Evolutionary conservation across 2,113 vertebrate species (phyloP).

Genomic region (Pristiophorus japonicus): DNA sequence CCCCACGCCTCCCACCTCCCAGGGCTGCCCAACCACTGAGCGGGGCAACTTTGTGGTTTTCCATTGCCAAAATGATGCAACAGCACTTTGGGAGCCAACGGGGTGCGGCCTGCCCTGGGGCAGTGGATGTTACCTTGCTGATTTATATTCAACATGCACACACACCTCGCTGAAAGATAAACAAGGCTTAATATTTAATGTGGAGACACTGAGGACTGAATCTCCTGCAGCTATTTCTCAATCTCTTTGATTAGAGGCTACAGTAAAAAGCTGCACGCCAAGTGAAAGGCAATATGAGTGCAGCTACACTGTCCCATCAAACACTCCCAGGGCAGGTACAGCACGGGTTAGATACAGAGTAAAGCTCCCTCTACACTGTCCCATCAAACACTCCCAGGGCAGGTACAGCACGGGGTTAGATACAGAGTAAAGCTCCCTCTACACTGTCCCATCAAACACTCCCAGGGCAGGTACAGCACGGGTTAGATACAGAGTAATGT

Average conservation of each 20-base stretch:
- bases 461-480: too few relatives aligned
- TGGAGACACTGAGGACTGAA: background rate
- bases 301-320: too few relatives aligned
- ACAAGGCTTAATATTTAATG: conserved; percentile 31
- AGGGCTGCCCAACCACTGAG: too few relatives aligned
- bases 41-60: background rate
- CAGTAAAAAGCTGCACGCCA: background rate
- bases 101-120: background rate
- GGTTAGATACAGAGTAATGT: too few relatives aligned
- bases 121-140: background rate
- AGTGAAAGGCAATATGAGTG: background rate
- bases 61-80: background rate
- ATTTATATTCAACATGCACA: conserved; percentile 1
- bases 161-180: background rate
- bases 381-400: too few relatives aligned
- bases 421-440: too few relatives aligned
- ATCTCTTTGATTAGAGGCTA: background rate
- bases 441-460: too few relatives aligned
- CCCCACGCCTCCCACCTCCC: too few relatives aligned
- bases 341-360: too few relatives aligned
- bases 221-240: background rate
- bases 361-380: too few relatives aligned
- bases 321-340: too few relatives aligned
- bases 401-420: too few relatives aligned
- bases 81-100: background rate